Percentiles rank a stretch among this genome's conserved stretches.
phyloP scores from a whole-genome alignment of 2,113 vertebrate species.

The Phainopepla nitens region DNA sequence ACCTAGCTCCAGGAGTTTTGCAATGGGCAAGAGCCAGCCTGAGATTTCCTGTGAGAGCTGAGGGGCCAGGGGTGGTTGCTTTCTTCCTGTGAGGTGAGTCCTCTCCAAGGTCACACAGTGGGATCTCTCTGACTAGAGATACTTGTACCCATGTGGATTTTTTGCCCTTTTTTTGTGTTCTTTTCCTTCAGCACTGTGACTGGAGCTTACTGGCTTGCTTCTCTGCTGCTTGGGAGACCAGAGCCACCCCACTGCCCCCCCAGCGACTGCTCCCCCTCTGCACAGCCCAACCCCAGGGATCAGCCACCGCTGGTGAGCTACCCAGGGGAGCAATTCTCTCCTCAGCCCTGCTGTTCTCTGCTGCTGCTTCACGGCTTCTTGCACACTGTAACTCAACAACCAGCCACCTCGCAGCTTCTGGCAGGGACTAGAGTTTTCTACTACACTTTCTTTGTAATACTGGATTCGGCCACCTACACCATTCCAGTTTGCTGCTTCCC shows the following conservation, averaged over 20 bases:
- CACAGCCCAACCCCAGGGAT: neutral
- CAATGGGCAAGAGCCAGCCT: neutral
- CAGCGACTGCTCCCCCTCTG: too few relatives aligned
- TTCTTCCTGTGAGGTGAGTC: neutral
- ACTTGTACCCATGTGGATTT: rapidly evolving
- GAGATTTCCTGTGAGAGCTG: neutral
- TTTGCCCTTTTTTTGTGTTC: rapidly evolving
- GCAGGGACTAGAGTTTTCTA: neutral
- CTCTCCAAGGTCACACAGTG: rapidly evolving
- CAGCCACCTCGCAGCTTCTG: neutral
- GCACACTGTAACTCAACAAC: neutral
- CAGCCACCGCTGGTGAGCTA: rapidly evolving
- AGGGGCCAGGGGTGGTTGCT: rapidly evolving
- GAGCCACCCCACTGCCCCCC: neutral
- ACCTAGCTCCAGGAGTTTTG: neutral
- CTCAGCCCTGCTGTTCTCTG: neutral
- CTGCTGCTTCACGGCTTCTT: neutral
- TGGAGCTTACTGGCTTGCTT: neutral
- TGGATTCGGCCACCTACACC: rapidly evolving
- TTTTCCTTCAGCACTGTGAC: neutral
- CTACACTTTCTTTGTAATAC: neutral
- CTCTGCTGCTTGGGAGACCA: neutral
- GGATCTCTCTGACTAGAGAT: neutral
- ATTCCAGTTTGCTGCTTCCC: neutral
- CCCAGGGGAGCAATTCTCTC: rapidly evolving